Conservation (phyloP, 2,797 vertebrate species). For the Sebastes elongatus region DNA sequence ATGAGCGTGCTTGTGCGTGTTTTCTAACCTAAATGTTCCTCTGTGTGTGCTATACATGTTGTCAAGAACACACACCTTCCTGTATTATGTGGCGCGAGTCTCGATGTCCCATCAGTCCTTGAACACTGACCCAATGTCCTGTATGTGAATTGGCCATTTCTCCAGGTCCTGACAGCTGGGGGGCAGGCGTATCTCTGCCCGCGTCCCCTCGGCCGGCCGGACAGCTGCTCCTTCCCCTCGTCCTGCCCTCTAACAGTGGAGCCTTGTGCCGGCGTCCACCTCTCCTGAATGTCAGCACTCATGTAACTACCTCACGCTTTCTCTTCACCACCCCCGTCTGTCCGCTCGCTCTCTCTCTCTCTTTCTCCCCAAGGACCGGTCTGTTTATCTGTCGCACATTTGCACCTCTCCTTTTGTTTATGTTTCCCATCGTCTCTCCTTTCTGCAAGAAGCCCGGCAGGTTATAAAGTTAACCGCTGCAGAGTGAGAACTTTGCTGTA, state of each 20-base stretch:
- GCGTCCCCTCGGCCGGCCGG: slow-evolving; percentile 4
- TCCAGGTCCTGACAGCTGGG: slow-evolving; percentile 71
- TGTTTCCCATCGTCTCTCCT: slow-evolving; percentile 55
- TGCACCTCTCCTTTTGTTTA: slow-evolving; percentile 62
- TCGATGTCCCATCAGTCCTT: slow-evolving; percentile 55
- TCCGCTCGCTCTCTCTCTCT: background rate
- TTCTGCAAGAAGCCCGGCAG: slow-evolving; percentile 29
- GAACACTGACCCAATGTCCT: slow-evolving; percentile 77
- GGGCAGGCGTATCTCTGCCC: slow-evolving; percentile 31
- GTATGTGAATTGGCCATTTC: slow-evolving; percentile 70
- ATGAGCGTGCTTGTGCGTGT: background rate
- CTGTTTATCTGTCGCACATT: slow-evolving; percentile 65
- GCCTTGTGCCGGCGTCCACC: slow-evolving; percentile 61
- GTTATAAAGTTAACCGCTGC: slow-evolving; percentile 27
- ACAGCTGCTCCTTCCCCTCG: slow-evolving; percentile 72
- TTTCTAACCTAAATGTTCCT: background rate
- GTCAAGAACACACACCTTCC: slow-evolving; percentile 49
- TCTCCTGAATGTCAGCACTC: slow-evolving; percentile 62
- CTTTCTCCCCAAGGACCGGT: background rate
- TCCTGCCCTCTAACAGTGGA: slow-evolving; percentile 62
- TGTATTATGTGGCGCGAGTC: slow-evolving; percentile 23
- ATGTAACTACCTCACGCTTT: slow-evolving; percentile 40
- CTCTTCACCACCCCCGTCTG: background rate
- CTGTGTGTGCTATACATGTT: slow-evolving; percentile 21
- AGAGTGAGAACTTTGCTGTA: slow-evolving; percentile 28